These are phyloP conservation scores for Phodopus roborovskii DNA, from an alignment of 2,113 vertebrate species.

Conservation along the genomic window DNA sequence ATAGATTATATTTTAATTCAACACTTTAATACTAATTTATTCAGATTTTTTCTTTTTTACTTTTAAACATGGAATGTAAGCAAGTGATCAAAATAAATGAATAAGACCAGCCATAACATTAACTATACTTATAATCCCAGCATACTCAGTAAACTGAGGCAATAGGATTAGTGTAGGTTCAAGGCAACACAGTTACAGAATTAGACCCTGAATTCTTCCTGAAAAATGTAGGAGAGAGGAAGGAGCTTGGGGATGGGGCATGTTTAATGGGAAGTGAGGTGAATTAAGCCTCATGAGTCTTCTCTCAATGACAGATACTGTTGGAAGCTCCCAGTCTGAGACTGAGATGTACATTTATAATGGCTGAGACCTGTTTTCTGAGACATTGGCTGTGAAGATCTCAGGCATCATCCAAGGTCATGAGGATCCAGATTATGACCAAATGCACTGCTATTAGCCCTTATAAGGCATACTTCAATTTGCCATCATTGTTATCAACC, in stretches of 20 bases:
- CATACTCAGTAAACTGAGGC: background rate
- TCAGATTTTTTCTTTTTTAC: background rate
- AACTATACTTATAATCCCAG: background rate
- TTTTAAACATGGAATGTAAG: background rate
- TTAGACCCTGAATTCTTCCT: background rate
- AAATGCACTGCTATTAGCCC: fast-evolving
- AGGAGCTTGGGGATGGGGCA: fast-evolving
- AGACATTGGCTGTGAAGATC: background rate
- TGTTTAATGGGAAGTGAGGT: too few relatives aligned
- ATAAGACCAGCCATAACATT: background rate
- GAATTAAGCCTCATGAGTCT: background rate
- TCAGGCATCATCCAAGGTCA: background rate
- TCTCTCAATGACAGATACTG: background rate
- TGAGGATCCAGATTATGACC: background rate
- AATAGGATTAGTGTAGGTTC: background rate
- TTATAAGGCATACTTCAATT: background rate
- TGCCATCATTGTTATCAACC: background rate
- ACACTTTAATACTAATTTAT: background rate
- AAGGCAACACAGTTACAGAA: background rate
- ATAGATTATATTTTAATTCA: background rate
- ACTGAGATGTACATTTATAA: background rate
- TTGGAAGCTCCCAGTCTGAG: background rate
- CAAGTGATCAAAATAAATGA: background rate
- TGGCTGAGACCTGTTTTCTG: background rate
- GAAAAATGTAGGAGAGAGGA: background rate